These are phyloP conservation scores for Scaptomyza tumidula DNA, from an alignment of 2,888 invertebrate species.

Conservation along the genomic window DNA sequence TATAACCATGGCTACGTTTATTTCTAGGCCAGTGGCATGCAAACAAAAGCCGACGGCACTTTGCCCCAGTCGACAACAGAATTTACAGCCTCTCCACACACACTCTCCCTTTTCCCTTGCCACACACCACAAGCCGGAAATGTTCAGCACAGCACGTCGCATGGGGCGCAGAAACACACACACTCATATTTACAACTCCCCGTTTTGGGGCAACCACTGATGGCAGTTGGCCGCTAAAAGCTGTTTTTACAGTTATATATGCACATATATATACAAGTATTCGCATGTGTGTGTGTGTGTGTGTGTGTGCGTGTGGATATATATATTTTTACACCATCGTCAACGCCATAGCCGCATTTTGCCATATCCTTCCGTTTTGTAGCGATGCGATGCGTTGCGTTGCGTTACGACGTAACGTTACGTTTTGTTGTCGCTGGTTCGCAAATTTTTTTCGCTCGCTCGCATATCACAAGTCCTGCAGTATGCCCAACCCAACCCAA, in stretches of 20 bases:
- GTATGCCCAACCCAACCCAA: background rate
- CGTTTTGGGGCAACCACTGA: constrained; percentile 34
- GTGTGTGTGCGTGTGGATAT: constrained; percentile 22
- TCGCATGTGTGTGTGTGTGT: constrained; percentile 2
- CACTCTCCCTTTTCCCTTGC: constrained; percentile 2
- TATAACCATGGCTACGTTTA: constrained; percentile 71
- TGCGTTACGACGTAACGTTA: constrained; percentile 44
- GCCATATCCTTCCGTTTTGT: constrained; percentile 72
- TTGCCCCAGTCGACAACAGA: constrained; percentile 56
- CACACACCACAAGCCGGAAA: constrained; percentile 59
- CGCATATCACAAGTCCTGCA: constrained; percentile 37
- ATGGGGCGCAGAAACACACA: constrained; percentile 43
- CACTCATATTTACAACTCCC: constrained; percentile 12
- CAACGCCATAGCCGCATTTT: constrained; percentile 69
- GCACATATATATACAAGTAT: constrained; percentile 6
- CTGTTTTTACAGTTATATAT: constrained; percentile 74
- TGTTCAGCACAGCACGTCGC: constrained; percentile 76
- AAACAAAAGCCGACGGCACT: constrained; percentile 75
- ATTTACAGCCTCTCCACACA: constrained; percentile 8
- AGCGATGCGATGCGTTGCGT: constrained; percentile 44
- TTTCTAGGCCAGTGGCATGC: constrained; percentile 76
- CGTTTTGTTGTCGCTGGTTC: constrained; percentile 34
- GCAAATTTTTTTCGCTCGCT: constrained; percentile 60
- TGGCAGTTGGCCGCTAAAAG: constrained; percentile 75
- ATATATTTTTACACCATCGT: constrained; percentile 55